These are phyloP conservation scores for Psittacus erithacus DNA, from an alignment of 2,113 vertebrate species.

Conservation along the genomic window DNA sequence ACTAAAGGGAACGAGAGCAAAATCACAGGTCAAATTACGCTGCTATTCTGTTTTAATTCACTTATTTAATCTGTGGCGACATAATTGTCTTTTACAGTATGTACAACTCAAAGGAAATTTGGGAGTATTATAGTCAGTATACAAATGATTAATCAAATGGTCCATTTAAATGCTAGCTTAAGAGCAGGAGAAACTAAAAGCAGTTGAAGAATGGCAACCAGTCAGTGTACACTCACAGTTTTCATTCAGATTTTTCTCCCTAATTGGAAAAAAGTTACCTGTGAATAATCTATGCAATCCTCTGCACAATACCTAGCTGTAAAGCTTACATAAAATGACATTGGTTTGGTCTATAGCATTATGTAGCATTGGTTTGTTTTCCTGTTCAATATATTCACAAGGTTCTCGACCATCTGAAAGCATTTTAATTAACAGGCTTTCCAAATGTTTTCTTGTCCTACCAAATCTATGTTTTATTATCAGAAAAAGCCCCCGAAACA, in stretches of 20 bases:
- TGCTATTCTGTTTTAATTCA: conserved; percentile 84
- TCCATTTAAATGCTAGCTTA: conserved; percentile 75
- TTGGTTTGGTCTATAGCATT: neutral
- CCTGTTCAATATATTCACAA: neutral
- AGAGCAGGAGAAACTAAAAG: conserved; percentile 58
- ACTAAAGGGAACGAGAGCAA: conserved; percentile 78
- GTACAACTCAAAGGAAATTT: conserved; percentile 77
- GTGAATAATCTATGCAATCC: neutral
- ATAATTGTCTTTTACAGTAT: conserved; percentile 80
- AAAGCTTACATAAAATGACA: neutral
- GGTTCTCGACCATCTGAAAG: neutral
- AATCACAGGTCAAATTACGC: conserved; percentile 90
- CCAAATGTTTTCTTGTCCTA: neutral
- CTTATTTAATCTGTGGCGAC: conserved; percentile 82
- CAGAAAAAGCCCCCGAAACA: neutral
- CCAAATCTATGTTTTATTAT: neutral
- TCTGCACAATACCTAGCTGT: neutral
- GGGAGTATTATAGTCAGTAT: conserved; percentile 69
- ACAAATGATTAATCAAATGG: conserved; percentile 81
- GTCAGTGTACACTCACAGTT: neutral
- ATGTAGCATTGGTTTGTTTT: neutral
- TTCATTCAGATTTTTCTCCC: neutral
- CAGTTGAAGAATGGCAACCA: conserved; percentile 12
- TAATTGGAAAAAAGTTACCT: neutral
- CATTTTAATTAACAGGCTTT: neutral